Evolutionary conservation across 2,113 vertebrate species (phyloP), one percentile per base, ranked within the genome.

Genomic region (Labeo catla): DNA sequence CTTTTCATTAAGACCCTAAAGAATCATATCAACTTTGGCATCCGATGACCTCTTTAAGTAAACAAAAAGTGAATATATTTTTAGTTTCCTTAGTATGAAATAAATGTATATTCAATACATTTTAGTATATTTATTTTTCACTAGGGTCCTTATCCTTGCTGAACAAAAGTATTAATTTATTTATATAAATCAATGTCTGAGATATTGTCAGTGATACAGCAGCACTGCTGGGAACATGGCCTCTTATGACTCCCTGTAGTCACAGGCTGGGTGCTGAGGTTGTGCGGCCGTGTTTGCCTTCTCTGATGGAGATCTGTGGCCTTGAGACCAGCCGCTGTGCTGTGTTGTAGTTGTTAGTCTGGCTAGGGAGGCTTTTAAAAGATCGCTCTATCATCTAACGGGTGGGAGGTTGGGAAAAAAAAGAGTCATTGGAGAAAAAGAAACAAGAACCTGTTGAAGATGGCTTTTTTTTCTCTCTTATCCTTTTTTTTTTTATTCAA

Each of bases 401-500:
- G 5, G n/a, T n/a, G 10, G 39, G n/a, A 52, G 73, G 47, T 12
- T 1, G 2, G 2, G 19, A 15, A 28, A 23, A 34, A 39, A 39
- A 39, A 54, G 15, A 12, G 28, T 63, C 61, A 63, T 12, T 63
- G 61, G 8, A 23, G 21, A 2, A 63, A 57, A 57, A 59, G 57
- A 59, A 50, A 76, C 11, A 49, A 50, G 49, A 77, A 92, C 89
- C 91, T 88, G 88, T 89, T 84, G 76, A 89, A 87, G 47, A 90
- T 65, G 50, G 73, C 8, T 43, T 34, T 84, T 28, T 61, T 88
- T 86, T 88, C 86, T 6, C 15, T 28, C 15, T 43, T 57, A 23
- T 50, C 52, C 39, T 87, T 87, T 89, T 90, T 86, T 93, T 84
- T 87, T 89, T 90, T 93, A 89, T 90, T 89, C 84, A 88, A 91